Conservation (phyloP, 2,888 invertebrate species). For the Agrenia bidenticulata region DNA sequence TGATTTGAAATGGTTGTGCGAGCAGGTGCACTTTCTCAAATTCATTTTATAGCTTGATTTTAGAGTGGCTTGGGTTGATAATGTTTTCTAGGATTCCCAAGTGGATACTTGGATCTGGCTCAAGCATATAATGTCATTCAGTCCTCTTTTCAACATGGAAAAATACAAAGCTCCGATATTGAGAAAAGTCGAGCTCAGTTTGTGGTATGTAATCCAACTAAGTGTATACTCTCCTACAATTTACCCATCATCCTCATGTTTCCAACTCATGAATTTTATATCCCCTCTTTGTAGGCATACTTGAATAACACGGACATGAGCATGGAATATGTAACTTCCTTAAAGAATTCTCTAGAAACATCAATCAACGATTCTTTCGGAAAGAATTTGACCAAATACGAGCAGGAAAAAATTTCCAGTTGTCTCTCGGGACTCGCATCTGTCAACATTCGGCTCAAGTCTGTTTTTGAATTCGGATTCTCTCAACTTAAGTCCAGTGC, state of each 20-base stretch:
- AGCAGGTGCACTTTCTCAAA: no score
- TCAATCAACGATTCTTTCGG: constrained; percentile 65
- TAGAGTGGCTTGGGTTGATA: constrained; percentile 2
- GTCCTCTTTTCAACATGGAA: constrained; percentile 75
- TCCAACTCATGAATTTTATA: not conserved
- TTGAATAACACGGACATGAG: constrained; percentile 89
- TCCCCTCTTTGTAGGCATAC: constrained; percentile 64
- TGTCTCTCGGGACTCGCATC: constrained; percentile 66
- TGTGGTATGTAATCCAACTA: constrained; percentile 66
- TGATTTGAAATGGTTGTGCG: constrained; percentile 53
- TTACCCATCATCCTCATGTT: not conserved
- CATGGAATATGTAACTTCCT: constrained; percentile 83
- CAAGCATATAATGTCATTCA: constrained; percentile 83
- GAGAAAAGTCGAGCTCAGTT: constrained; percentile 76
- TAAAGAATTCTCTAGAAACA: constrained; percentile 73
- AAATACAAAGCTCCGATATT: constrained; percentile 73
- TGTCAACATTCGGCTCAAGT: constrained; percentile 64
- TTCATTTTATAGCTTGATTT: no score
- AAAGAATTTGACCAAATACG: constrained; percentile 62
- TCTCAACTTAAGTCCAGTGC: constrained; percentile 75
- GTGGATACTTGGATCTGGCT: constrained; percentile 71
- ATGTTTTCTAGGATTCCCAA: constrained; percentile 49
- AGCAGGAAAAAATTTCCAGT: constrained; percentile 71
- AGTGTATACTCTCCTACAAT: no score
- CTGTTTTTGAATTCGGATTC: constrained; percentile 75